A percentile compares a stretch with the other conserved stretches of the same genome.
These are phyloP conservation scores for Andrena praecox DNA, from an alignment of 2,888 invertebrate species.

Conservation along the genomic window DNA sequence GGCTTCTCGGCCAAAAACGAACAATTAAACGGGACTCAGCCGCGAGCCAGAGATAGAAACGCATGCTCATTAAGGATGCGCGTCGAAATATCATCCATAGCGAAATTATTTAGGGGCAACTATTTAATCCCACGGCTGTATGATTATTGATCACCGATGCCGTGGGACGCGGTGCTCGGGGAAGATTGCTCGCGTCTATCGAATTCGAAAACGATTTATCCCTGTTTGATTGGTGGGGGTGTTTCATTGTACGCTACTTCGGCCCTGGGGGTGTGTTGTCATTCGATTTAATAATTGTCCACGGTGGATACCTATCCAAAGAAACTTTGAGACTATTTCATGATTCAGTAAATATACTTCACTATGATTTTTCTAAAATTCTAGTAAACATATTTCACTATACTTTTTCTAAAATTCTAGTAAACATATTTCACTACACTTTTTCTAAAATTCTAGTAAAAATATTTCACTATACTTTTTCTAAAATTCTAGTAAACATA, in stretches of 20 bases:
- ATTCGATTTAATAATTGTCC: background rate
- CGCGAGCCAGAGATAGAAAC: background rate
- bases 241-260: background rate
- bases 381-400: no score
- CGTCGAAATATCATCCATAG: background rate
- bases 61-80: background rate
- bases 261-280: background rate
- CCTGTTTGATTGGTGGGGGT: background rate
- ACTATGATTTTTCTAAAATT: no score
- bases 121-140: background rate
- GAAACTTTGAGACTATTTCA: no score
- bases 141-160: background rate
- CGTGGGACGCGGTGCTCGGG: background rate
- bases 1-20: constrained; percentile 18
- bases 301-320: background rate
- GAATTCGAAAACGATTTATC: background rate
- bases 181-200: background rate
- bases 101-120: constrained; percentile 14
- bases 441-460: no score
- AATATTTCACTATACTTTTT: no score
- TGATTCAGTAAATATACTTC: no score
- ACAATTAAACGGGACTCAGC: constrained; percentile 40
- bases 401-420: no score
- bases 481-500: no score
- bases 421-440: no score